Evolutionary conservation across 2,888 invertebrate genomes (phyloP), one percentile per base, ranked within the genome.

Genomic region (Neoscelio sp.): DNA sequence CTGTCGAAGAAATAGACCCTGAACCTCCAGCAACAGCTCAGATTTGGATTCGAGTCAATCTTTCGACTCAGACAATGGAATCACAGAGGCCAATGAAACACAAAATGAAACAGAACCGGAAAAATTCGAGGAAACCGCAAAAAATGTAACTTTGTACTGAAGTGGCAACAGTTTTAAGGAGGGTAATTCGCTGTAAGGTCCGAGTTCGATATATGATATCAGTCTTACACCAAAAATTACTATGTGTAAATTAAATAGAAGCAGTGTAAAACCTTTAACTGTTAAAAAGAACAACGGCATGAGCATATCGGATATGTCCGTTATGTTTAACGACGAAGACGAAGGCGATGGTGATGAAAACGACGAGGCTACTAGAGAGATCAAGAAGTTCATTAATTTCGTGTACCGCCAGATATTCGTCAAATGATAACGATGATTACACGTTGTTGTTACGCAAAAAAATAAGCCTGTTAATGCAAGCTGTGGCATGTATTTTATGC

Each of bases 181-280:
- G n/a, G 74, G 74, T 2, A 90, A 90, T 85, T 89, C 90, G 0
- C 42, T 89, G 12, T 90, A 90, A 79, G 90, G 90, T 1, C 86
- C 90, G 1, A 90, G 90, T 50, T 90, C 90, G 90, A 71, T 67
- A 80, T 75, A 56, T 38, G 44, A 48, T 4, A 76, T 48, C 8
- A 54, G 28, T 2, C 18, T 30, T 7, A 15, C 48, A 12, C 15
- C 46, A 35, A 23, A 52, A 10, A 46, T 0, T n/a, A 20, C 2
- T 62, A 4, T 15, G 13, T 7, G 64, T 15, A 70, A 30, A 44
- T 65, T 33, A 1, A 48, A 76, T 58, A 8, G 12, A 56, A 40
- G 23, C 33, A 44, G 23, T 33, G 20, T 15, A 2, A 60, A 6
- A 2, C 5, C 2, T 6, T 1, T n/a, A 30, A 30, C 30, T 30